phyloP scores from a whole-genome alignment of 2,113 vertebrate genomes.

The Bubo blakistoni region DNA sequence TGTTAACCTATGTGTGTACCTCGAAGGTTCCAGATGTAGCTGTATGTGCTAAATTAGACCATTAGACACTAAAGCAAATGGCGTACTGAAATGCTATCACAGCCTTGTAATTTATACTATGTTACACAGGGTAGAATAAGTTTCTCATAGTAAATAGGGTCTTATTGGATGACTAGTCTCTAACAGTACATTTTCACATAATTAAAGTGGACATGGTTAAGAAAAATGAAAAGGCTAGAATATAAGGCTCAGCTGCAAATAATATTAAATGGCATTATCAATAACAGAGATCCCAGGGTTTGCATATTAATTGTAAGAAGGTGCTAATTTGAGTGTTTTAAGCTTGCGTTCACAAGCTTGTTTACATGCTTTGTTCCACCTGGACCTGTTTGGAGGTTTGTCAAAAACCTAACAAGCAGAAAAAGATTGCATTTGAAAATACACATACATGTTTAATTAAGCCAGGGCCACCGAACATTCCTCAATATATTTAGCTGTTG shows the following conservation, averaged over 20 bases:
- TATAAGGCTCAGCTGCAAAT: conserved; percentile 62
- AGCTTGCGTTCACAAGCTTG: conserved; percentile 89
- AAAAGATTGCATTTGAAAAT: conserved; percentile 89
- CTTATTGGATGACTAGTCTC: conserved; percentile 48
- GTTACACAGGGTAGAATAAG: conserved; percentile 22
- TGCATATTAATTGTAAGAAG: conserved; percentile 87
- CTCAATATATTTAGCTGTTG: conserved; percentile 81
- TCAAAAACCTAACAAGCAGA: conserved; percentile 92
- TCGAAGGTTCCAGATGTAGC: not conserved
- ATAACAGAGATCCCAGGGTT: conserved; percentile 70
- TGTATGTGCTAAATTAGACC: conserved; percentile 32
- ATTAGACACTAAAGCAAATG: conserved; percentile 58
- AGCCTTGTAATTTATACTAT: conserved; percentile 33
- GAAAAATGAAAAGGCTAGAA: conserved; percentile 63
- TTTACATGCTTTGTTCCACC: conserved; percentile 93
- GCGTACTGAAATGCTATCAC: conserved; percentile 8
- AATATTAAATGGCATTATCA: conserved; percentile 73
- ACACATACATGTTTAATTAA: conserved; percentile 98
- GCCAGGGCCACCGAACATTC: conserved; percentile 81
- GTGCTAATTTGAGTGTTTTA: conserved; percentile 94
- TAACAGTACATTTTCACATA: conserved; percentile 60
- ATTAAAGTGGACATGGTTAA: conserved; percentile 72
- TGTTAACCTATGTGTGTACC: not conserved
- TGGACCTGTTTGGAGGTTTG: conserved; percentile 95
- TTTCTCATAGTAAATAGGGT: conserved; percentile 42